Percentiles rank a stretch among this genome's conserved stretches.
These are phyloP conservation scores for Latrodectus geometricus DNA, from an alignment of 1,140 invertebrate species.

Conservation along the genomic window DNA sequence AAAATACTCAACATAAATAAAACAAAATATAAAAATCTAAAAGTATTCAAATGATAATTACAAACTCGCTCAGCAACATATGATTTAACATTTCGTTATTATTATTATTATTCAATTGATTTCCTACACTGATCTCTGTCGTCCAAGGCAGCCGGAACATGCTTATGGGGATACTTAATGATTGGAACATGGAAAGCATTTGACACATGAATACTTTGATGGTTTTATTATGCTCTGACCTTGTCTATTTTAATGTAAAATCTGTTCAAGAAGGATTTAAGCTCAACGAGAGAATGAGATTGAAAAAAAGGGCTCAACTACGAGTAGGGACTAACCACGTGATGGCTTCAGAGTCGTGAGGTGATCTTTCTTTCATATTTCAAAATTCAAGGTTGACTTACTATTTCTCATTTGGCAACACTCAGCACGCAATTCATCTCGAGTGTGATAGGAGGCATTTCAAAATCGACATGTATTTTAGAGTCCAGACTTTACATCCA, in stretches of 20 bases:
- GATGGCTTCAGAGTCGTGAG: background rate
- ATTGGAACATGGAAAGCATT: background rate
- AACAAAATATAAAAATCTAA: no score
- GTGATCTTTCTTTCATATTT: background rate
- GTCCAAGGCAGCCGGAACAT: background rate
- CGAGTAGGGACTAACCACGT: background rate
- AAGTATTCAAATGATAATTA: no score
- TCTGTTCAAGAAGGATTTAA: background rate
- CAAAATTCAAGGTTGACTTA: background rate
- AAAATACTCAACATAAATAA: no score
- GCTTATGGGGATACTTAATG: background rate
- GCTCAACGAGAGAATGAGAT: background rate
- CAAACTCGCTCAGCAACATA: no score
- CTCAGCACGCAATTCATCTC: no score
- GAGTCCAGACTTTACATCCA: no score
- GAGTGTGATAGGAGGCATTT: no score
- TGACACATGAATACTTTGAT: background rate
- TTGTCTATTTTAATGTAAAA: background rate
- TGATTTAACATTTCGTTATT: no score
- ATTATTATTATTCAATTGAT: background rate
- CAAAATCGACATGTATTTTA: no score
- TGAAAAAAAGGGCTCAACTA: no score
- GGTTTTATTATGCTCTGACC: constrained; percentile 13
- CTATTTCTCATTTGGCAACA: background rate
- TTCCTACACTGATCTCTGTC: background rate